Evolutionary conservation across 2,797 vertebrate genomes (phyloP), one percentile per base, ranked within the genome.

Genomic region (Todus mexicanus): DNA sequence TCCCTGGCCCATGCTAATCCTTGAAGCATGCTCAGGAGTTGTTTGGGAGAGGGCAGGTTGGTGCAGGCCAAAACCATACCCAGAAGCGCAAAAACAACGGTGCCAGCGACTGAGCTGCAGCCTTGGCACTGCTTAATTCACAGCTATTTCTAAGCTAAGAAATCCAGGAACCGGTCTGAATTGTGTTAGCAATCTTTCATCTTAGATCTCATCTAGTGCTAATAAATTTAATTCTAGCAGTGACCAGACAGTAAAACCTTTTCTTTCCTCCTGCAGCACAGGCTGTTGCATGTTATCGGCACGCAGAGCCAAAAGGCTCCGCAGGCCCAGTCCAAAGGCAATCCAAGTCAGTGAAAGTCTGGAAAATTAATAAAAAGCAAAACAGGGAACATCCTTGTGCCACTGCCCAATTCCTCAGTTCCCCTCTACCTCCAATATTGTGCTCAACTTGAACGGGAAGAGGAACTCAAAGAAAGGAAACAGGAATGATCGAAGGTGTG

Each of bases 151-250:
- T 59, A 25, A 89, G 72, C 86, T 74, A 63, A 71, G 93, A 94
- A 89, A 92, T 83, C 57, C 94, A 95, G 93, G 81, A 95, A 92
- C 78, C 63, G 40, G n/a, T 53, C 61, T 80, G 78, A 83, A 94
- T 59, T 59, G 12, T 77, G 54, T 83, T 73, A 61, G 72, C 40
- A 89, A 84, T 92, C 78, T 88, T 77, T 59, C 89, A 69, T 78
- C 69, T 89, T n/a, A 89, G 75, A 92, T 87, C 54, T 85, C 75
- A 71, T 74, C 54, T 90, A 59, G 43, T 83, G 53, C 42, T 93
- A 59, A 68, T 53, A 80, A 82, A 71, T 38, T 37, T 64, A 59
- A 85, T 85, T 77, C 50, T 57, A 92, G 59, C 78, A 80, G 42
- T 83, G 90, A 80, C 90, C 90, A 95, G 90, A 54, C 26, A 90